Percentiles rank a stretch among this genome's conserved stretches.
Evolutionary conservation across 2,888 invertebrate genomes (phyloP).

Genomic region (Limnephilus marmoratus): DNA sequence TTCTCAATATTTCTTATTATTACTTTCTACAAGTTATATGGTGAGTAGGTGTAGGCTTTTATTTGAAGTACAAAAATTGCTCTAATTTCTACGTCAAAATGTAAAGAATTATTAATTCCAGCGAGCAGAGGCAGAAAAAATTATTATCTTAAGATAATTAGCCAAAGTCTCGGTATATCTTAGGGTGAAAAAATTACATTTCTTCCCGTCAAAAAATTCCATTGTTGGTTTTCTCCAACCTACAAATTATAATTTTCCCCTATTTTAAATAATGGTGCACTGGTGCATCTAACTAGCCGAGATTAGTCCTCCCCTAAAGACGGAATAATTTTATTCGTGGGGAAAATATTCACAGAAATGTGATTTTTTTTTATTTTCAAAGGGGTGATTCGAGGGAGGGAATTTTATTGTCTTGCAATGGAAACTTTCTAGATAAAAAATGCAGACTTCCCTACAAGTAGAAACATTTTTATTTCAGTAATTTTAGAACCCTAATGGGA

Average conservation of each 20-base stretch:
- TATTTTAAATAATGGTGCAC: conserved; percentile 54
- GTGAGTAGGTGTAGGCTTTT: too few species aligned
- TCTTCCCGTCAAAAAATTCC: conserved; percentile 15
- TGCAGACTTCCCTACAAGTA: background rate
- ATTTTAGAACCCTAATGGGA: background rate
- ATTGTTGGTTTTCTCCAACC: conserved; percentile 30
- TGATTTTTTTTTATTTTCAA: background rate
- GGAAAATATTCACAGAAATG: conserved; percentile 12
- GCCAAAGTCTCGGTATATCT: background rate
- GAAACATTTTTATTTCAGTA: background rate
- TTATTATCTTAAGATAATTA: background rate
- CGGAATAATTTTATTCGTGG: conserved; percentile 34
- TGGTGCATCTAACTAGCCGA: conserved; percentile 59
- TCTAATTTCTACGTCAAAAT: background rate
- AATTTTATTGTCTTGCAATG: background rate
- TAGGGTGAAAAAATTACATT: conserved; percentile 10
- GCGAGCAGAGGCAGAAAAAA: background rate
- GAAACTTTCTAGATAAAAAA: background rate
- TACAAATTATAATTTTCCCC: conserved; percentile 45
- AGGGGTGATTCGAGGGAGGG: background rate
- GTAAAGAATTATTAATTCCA: background rate
- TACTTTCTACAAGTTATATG: conserved; percentile 28
- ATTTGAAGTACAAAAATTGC: background rate
- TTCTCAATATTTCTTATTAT: conserved; percentile 20
- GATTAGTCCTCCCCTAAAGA: conserved; percentile 53